Base-by-base conservation (phyloP, 23 tunicate genomes). In the Botrylloides violaceus region DNA sequence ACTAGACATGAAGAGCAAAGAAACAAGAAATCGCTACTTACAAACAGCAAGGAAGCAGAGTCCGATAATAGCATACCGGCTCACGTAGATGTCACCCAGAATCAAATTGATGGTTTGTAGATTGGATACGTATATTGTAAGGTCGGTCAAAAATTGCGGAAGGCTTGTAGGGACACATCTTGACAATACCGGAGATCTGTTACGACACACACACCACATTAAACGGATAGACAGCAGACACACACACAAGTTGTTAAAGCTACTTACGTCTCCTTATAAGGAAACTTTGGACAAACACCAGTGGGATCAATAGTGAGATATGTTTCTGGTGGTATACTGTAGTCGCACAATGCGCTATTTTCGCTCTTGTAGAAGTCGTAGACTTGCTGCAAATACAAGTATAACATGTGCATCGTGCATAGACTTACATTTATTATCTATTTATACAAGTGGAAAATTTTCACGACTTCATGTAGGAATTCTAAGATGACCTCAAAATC, bases 121-220 rank as follows among this genome's bases (percentile, higher is more conserved):
- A 32, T 81, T 81, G 36, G 72, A 66, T 15, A 88, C 43, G 27
- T 65, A 32, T 36, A 61, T 66, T 2, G 71, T 70, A 49, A 82
- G 70, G 49, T 72, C 75, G 15, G 39, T 53, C 18, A 82, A 4
- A 56, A 87, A 81, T 5, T 71, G 61, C 26, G 79, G 82, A 25
- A 88, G 73, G 58, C 77, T 60, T 60, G 60, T 59, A 2, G 96
- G 96, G 3, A 82, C 78, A 61, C 96, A 88, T 27, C 96, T 87
- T n/a, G 25, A 81, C 32, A 82, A 36, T 12, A 88, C 59, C 18
- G 75, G 59, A 6, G 78, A 35, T 33, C 96, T 88, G 75, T 7
- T 70, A 64, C 48, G 27, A 18, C 19, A 3, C 23, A 28, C 20
- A 7, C 9, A 43, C 12, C 53, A 15, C 15, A 43, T 7, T 9